These are phyloP conservation scores for Pinctada fucata DNA, from an alignment of 2,888 invertebrate genomes.

Conservation along the genomic window DNA sequence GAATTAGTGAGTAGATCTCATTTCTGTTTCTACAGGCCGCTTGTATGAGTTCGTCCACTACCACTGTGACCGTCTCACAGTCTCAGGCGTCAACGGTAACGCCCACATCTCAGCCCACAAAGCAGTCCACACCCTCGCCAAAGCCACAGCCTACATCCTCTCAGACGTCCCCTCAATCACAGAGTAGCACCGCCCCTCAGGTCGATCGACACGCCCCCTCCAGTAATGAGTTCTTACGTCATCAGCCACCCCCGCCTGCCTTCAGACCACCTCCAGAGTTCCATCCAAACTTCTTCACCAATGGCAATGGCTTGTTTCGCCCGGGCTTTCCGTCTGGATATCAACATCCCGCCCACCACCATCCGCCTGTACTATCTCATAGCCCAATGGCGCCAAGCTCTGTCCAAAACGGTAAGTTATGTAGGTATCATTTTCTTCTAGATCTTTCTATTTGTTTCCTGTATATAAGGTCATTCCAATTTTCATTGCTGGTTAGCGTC, in stretches of 20 bases:
- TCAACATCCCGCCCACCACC: constrained; percentile 73
- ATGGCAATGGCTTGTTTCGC: constrained; percentile 74
- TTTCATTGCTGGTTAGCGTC: too few relatives aligned
- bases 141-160: constrained; percentile 38
- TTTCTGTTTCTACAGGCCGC: neutral
- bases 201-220: constrained; percentile 56
- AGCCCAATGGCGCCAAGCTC: constrained; percentile 61
- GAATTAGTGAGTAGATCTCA: too few relatives aligned
- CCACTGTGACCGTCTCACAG: constrained; percentile 16
- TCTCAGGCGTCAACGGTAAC: constrained; percentile 40
- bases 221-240: constrained; percentile 66
- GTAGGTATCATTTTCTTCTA: constrained; percentile 22
- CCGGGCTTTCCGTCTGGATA: constrained; percentile 71
- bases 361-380: constrained; percentile 68
- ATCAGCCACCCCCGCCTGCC: constrained; percentile 66
- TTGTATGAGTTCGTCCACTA: neutral
- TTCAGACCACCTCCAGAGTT: constrained; percentile 73
- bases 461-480: too few relatives aligned
- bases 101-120: constrained; percentile 42
- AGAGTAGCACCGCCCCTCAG: constrained; percentile 37
- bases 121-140: constrained; percentile 43
- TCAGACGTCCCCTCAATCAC: constrained; percentile 43
- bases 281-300: constrained; percentile 73
- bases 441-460: too few relatives aligned
- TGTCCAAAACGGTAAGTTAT: constrained; percentile 71